phyloP scores from a whole-genome alignment of 2,113 vertebrate genomes.

The Hirundichthys speculiger region DNA sequence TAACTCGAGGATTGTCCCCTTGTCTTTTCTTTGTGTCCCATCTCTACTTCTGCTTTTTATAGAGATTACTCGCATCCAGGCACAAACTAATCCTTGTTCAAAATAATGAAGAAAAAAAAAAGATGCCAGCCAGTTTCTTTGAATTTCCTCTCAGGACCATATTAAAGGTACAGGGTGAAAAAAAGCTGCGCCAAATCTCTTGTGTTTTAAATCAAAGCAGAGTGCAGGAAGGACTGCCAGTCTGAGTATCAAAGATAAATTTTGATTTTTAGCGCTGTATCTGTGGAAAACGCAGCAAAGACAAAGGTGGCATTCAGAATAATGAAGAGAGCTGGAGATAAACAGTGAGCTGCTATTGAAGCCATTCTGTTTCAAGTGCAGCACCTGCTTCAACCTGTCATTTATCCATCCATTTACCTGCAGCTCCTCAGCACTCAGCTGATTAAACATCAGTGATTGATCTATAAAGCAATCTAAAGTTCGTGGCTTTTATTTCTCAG shows the following conservation, averaged over 20 bases:
- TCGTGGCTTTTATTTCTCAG: slow-evolving; percentile 38
- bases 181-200: slow-evolving; percentile 56
- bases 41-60: slow-evolving; percentile 13
- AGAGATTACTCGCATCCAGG: slow-evolving; percentile 8
- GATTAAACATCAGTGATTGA: slow-evolving; percentile 61
- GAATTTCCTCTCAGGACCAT: slow-evolving; percentile 56
- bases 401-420: slow-evolving; percentile 33
- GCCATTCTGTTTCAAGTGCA: slow-evolving; percentile 38
- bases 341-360: slow-evolving; percentile 46
- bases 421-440: slow-evolving; percentile 32
- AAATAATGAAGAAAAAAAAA: slow-evolving; percentile 28
- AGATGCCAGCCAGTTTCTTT: slow-evolving; percentile 29
- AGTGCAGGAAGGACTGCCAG: slow-evolving; percentile 61
- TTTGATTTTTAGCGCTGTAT: slow-evolving; percentile 57
- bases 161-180: slow-evolving; percentile 55
- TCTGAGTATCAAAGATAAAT: slow-evolving; percentile 66
- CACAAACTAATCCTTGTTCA: slow-evolving; percentile 37
- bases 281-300: slow-evolving; percentile 22
- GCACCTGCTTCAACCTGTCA: slow-evolving; percentile 38
- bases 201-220: slow-evolving; percentile 60
- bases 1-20: slow-evolving; percentile 22
- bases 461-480: slow-evolving; percentile 41
- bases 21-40: slow-evolving; percentile 1
- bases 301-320: slow-evolving; percentile 53
- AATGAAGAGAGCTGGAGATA: slow-evolving; percentile 56